These are phyloP conservation scores for Heliornis fulica DNA, from an alignment of 2,113 vertebrate genomes.

Conservation along the genomic window DNA sequence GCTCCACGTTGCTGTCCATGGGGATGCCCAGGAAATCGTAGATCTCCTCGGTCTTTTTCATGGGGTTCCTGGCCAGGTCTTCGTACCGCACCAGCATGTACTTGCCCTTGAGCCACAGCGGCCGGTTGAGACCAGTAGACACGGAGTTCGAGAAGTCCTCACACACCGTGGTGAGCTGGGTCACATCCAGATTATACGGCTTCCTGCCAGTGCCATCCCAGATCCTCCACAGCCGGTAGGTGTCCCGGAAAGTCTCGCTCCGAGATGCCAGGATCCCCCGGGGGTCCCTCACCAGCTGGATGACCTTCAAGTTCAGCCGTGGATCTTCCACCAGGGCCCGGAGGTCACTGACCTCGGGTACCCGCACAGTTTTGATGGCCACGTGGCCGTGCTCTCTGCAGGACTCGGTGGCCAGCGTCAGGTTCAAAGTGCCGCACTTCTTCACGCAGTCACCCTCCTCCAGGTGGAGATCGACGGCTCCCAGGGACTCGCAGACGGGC, in stretches of 20 bases:
- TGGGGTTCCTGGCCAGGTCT: slow-evolving; percentile 91
- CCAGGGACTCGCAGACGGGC: slow-evolving; percentile 84
- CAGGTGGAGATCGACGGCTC: slow-evolving; percentile 75
- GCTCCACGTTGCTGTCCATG: slow-evolving; percentile 87
- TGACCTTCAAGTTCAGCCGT: slow-evolving; percentile 92
- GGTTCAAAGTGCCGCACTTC: slow-evolving; percentile 86
- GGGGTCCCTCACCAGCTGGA: slow-evolving; percentile 94
- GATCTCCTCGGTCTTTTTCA: slow-evolving; percentile 93
- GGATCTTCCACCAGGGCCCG: slow-evolving; percentile 92
- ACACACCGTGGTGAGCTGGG: slow-evolving; percentile 90
- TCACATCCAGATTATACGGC: slow-evolving; percentile 91
- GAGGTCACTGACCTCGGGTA: slow-evolving; percentile 90
- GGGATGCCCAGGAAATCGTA: slow-evolving; percentile 91
- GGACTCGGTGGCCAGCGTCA: slow-evolving; percentile 87
- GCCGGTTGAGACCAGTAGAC: slow-evolving; percentile 87
- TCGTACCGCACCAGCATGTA: slow-evolving; percentile 97
- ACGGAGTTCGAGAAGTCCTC: slow-evolving; percentile 94
- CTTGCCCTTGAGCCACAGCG: slow-evolving; percentile 91
- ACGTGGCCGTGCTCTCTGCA: slow-evolving; percentile 87
- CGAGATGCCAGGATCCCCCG: slow-evolving; percentile 92
- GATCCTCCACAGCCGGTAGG: slow-evolving; percentile 93
- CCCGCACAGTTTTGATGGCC: slow-evolving; percentile 93
- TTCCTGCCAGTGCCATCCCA: slow-evolving; percentile 93
- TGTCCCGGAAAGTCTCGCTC: slow-evolving; percentile 94
- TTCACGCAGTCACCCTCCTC: slow-evolving; percentile 95